Evolutionary conservation across 2,113 vertebrate genomes (phyloP), one percentile per base, ranked within the genome.

Genomic region (Synchiropus splendidus): DNA sequence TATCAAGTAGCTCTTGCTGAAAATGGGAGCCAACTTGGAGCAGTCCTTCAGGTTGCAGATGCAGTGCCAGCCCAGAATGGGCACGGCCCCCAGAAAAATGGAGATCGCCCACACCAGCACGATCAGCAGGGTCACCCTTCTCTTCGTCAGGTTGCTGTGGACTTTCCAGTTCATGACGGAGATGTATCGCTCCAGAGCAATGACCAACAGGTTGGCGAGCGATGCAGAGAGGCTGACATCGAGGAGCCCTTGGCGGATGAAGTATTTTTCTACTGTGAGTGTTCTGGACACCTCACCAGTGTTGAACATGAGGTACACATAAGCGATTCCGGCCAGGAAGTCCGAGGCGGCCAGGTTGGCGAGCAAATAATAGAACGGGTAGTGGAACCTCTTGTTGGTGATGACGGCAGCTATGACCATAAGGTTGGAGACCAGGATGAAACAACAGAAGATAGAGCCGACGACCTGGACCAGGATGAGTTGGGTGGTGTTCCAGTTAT

Each of bases 291-390:
- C 81, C 0, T 80, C 74, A 1, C 95, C 95, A 0, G 95, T 99
- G 73, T 98, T 88, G 62, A 99, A 94, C 92, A 99, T 95, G 64
- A 99, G 79, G 78, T 90, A 97, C 4, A 97, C 87, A 1, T 98
- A 99, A 1, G 95, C 93, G 12, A 97, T 91, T 5, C 92, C 92
- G 2, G 95, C 92, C 43, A 99, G 90, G 67, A 99, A 92, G 72
- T 99, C 95, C 0, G 93, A 92, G 18, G 93, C 90, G 0, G 95
- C 94, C 0, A 99, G 84, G 35, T 97, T 99, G 67, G 93, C 80
- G 18, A 98, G 81, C 16, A 99, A 88, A 52, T 97, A 98, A 67
- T 97, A 99, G 79, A 97, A 98, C 1, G 95, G 92, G 38, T 88
- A 97, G 63, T 99, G 95, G 61, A 99, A 96, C 42, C 87, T 84